Percentiles rank a stretch among this genome's conserved stretches.
Evolutionary conservation across 2,797 vertebrate species (phyloP).

Genomic region (Bryconaethiops microstoma): DNA sequence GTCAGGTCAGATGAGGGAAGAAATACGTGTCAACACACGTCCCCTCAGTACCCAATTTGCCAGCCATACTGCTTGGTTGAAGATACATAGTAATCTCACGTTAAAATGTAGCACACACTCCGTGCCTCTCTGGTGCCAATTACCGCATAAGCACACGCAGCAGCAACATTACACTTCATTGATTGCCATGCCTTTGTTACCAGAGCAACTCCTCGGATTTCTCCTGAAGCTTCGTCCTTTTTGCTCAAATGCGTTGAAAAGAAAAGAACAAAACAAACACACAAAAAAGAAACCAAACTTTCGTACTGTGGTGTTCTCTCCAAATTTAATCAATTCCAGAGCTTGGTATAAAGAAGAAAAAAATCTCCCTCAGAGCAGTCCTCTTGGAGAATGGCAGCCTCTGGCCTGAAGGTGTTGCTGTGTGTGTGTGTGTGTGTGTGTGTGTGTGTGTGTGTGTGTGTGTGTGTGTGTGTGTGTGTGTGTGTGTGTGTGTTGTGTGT

Average conservation of each 20-base stretch:
- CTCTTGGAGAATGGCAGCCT: slow-evolving; percentile 45
- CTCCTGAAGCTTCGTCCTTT: neutral
- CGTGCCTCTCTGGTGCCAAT: slow-evolving; percentile 21
- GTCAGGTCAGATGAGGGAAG: slow-evolving; percentile 62
- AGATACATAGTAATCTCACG: slow-evolving; percentile 31
- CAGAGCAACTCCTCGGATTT: neutral
- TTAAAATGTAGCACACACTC: neutral
- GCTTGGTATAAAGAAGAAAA: slow-evolving; percentile 54
- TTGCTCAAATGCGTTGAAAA: neutral
- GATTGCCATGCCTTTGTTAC: slow-evolving; percentile 8
- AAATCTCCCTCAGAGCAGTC: slow-evolving; percentile 51
- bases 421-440: slow-evolving; percentile 12
- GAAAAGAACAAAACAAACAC: neutral
- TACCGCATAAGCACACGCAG: neutral
- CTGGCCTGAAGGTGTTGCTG: slow-evolving; percentile 42
- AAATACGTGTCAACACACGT: slow-evolving; percentile 67
- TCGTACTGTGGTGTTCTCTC: slow-evolving; percentile 57
- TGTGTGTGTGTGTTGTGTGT: slow-evolving; percentile 51
- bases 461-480: slow-evolving; percentile 34
- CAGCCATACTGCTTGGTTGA: slow-evolving; percentile 17
- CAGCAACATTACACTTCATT: neutral
- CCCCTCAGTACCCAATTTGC: slow-evolving; percentile 24
- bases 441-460: slow-evolving; percentile 57
- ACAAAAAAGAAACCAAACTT: neutral
- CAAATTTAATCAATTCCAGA: slow-evolving; percentile 73